Base-by-base conservation (phyloP, 2,888 invertebrate genomes). In the Lingula anatina region DNA sequence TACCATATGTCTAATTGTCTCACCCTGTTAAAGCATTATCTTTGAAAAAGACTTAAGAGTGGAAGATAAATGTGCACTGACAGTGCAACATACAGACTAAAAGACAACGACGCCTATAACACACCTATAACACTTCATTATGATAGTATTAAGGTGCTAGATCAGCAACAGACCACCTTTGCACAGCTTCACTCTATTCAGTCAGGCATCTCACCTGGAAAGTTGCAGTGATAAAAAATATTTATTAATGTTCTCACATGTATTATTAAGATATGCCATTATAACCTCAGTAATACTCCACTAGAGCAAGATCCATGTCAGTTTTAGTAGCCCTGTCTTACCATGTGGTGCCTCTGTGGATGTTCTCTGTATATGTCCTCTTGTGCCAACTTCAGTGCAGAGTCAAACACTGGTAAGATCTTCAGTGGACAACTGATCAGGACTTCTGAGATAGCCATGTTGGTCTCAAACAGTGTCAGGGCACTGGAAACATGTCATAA, bases 371-470 rank as follows among this genome's bases (percentile, higher is more conserved):
- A 66, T 21, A 86, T 78, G 51, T 83, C 82, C 48, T 78, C 73
- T 50, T 71, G 62, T n/a, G 68, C 70, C 20, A 57, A 53, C 3
- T 59, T 49, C 27, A 73, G 50, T 2, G 72, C 70, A 15, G 53
- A 46, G 66, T 88, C 83, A 77, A 88, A 87, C 23, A 81, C 64
- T 21, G 83, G 81, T 51, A 89, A 76, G 61, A 83, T 81, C 45
- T 81, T 73, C 46, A 83, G 79, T 0, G 90, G 86, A 55, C 80
- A 79, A 49, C 82, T 82, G 50, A 89, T 76, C 46, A 90, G 81
- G 62, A 82, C 81, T 64, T 86, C 83, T 21, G 86, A 88, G 25
- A 85, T 78, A 59, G 84, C 82, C 26, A 84, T 83, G 70, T 85
- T 82, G 43, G 81, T 81, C 74, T 87, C 88, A 59, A 68, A 67